Evolutionary conservation across 1,140 invertebrate species (phyloP), one percentile per base, ranked within the genome.

Genomic region (Diploscapter pachys): DNA sequence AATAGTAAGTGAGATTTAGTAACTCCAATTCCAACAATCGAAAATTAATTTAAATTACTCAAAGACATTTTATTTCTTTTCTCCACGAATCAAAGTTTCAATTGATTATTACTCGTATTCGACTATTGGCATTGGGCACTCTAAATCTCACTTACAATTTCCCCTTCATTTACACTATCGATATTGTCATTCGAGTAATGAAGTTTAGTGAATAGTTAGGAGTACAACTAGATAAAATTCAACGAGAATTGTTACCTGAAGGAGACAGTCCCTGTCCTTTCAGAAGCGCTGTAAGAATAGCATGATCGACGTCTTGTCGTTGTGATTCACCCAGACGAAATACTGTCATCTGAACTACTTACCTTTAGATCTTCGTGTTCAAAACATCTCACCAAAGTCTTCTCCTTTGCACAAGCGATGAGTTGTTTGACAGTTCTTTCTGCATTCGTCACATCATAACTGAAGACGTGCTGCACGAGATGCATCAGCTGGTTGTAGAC

Each of bases 241-340:
- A 31, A 31, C 31, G 31, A 31, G 31, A 31, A 31, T 31, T 31
- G 31, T 31, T 31, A 31, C 31, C 31, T 31, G 56, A 57, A 11
- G 73, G 73, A 5, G 63, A 66, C 4, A 84, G 70, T 52, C 84
- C 83, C 57, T 84, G 82, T 13, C 82, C 83, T 70, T 81, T 85
- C 9, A 84, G 72, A 31, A 84, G 74, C n/a, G 84, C 83, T 8
- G 82, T 80, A 56, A 85, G 68, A 65, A 85, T 85, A 6, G 80
- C 82, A 66, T 82, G 77, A 71, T 85, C 83, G n/a, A 85, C 75
- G 72, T 85, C 82, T 3, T 82, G 71, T 13, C 67, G 61, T 9
- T 85, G 68, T 59, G 71, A 72, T 72, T 85, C 83, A 53, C 81
- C 77, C 3, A 84, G 76, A n/a, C 82, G 75, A 62, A 84, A 84